phyloP scores from a whole-genome alignment of 2,797 vertebrate species.

The Xenops minutus region DNA sequence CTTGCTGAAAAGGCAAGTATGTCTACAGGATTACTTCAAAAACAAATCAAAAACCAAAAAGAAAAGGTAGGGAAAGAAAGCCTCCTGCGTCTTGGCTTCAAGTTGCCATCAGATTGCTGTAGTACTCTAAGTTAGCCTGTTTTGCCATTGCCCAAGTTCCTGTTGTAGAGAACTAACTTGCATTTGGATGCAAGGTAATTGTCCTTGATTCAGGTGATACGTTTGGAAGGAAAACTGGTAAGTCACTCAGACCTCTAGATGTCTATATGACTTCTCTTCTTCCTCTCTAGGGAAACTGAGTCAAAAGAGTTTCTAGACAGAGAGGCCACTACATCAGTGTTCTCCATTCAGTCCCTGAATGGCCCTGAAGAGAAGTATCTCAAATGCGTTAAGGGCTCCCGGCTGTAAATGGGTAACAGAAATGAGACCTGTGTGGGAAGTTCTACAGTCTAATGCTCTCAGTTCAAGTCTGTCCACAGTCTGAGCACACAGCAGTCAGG shows the following conservation, averaged over 20 bases:
- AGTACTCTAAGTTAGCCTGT: neutral
- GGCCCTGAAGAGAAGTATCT: neutral
- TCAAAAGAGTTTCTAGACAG: neutral
- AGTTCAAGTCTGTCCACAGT: neutral
- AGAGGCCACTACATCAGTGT: neutral
- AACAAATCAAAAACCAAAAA: neutral
- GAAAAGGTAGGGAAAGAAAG: rapidly evolving
- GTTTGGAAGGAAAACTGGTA: neutral
- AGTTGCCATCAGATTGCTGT: neutral
- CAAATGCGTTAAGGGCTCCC: neutral
- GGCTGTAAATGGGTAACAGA: neutral
- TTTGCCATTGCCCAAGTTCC: too few relatives aligned
- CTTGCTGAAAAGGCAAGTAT: neutral
- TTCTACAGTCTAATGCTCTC: neutral
- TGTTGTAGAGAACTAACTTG: too few relatives aligned
- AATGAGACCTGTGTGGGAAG: neutral
- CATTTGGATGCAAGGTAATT: neutral
- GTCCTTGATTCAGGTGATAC: neutral
- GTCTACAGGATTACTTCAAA: neutral
- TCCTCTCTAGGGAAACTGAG: neutral
- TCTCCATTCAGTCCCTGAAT: neutral
- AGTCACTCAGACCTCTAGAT: neutral
- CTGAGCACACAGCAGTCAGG: neutral
- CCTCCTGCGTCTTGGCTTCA: neutral
- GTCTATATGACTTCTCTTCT: neutral